Evolutionary conservation across 2,113 vertebrate species (phyloP), one percentile per base, ranked within the genome.

Genomic region (Pleuronectes platessa): DNA sequence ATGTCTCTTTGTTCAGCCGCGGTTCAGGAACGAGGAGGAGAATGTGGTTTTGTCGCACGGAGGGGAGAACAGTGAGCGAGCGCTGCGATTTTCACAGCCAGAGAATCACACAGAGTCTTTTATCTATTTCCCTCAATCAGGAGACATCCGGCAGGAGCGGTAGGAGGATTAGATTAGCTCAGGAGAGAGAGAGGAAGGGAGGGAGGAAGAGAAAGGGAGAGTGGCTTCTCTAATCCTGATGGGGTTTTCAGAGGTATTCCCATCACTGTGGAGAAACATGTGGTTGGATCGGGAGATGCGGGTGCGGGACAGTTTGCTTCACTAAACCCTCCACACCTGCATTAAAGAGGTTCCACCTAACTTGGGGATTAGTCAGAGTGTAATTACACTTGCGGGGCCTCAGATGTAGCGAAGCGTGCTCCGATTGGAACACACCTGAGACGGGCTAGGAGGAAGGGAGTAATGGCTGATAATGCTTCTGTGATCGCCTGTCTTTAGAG

Each of bases 71-170:
- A 58, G 78, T 15, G 67, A 72, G 73, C 45, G 2, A 80, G 81
- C 12, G 68, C 84, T 79, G 83, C 87, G 87, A 90, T 90, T 92
- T 91, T 83, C 84, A 82, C 89, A 88, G 82, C 61, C 79, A 54
- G 84, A 86, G 67, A 83, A 78, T 87, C 71, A 68, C 83, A 74
- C 76, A 74, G 56, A 82, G 37, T 74, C 86, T 88, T 93, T 91
- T 89, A 92, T 92, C 90, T 88, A 65, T 88, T 89, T 71, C 74
- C 80, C 85, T 88, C 88, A 78, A 93, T 93, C 92, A 86, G 85
- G 71, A 90, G 81, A 89, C 87, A 89, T 91, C 79, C 86, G 56
- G 82, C 82, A 82, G 89, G 76, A 86, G 78, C 83, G 89, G 89
- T 83, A 84, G 84, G 85, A 81, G 90, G 90, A 91, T 91, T 85